phyloP scores from a whole-genome alignment of 2,888 invertebrate genomes.

The Serrognathus titanus region DNA sequence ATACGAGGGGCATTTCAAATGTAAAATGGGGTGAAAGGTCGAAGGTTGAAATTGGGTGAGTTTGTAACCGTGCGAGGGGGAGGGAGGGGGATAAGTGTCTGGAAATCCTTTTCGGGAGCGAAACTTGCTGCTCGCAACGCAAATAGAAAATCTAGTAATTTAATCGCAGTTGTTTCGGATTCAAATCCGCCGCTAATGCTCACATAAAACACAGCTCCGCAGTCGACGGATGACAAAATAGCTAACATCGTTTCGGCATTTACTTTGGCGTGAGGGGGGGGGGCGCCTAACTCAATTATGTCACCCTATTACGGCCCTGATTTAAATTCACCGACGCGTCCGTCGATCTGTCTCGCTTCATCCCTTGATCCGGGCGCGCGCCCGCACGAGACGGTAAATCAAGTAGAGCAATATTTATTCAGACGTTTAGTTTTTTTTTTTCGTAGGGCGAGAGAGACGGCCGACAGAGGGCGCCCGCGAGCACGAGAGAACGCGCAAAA shows the following conservation, averaged over 20 bases:
- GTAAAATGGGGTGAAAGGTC: no score
- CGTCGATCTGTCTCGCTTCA: background rate
- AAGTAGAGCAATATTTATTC: background rate
- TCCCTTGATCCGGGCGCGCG: background rate
- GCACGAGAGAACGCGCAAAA: slow-evolving; percentile 2
- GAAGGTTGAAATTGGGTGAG: no score
- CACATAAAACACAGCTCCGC: background rate
- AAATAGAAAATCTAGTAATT: no score
- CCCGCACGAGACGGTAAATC: background rate
- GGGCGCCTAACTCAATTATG: slow-evolving; percentile 39
- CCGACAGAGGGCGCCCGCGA: background rate
- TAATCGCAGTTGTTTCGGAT: no score
- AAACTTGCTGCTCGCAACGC: no score
- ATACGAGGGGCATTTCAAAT: no score
- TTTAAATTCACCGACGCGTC: slow-evolving; percentile 22
- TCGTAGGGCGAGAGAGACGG: background rate
- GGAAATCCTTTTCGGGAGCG: no score
- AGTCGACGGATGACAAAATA: background rate
- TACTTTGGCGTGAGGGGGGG: slow-evolving; percentile 17
- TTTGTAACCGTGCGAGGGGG: no score
- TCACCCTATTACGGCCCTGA: slow-evolving; percentile 30
- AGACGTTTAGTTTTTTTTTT: background rate
- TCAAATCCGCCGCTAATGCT: no score
- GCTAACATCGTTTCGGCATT: slow-evolving; percentile 8
- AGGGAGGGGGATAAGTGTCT: no score